phyloP scores from a whole-genome alignment of 2,797 vertebrate genomes.

The Phalanger gymnotis region DNA sequence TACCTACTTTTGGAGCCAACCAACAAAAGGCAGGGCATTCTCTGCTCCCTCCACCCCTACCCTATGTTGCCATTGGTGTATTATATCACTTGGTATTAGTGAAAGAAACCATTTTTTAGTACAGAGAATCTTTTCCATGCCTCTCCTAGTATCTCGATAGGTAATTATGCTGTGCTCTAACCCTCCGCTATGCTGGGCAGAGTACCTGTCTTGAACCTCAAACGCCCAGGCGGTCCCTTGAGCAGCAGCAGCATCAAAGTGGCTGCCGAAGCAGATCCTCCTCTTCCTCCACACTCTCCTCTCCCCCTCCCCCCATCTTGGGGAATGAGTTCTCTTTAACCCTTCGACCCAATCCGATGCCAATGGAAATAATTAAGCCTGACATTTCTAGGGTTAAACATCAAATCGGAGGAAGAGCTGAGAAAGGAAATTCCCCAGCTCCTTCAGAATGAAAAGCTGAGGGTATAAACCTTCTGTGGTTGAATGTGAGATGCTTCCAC shows the following conservation, averaged over 20 bases:
- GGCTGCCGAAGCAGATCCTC: slow-evolving; percentile 23
- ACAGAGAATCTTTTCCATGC: slow-evolving; percentile 12
- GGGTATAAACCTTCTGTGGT: slow-evolving; percentile 87
- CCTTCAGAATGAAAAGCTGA: slow-evolving; percentile 88
- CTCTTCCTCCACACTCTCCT: not conserved
- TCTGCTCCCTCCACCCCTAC: rapidly evolving
- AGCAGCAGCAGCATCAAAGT: slow-evolving; percentile 34
- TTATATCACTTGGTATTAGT: slow-evolving; percentile 26
- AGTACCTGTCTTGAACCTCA: not conserved
- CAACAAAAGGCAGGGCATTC: not conserved
- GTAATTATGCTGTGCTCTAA: not conserved
- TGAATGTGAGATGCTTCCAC: slow-evolving; percentile 87
- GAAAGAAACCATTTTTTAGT: not conserved
- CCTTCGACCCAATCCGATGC: slow-evolving; percentile 79
- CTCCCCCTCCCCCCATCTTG: slow-evolving; percentile 44
- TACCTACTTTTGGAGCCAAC: not conserved
- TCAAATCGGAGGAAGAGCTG: slow-evolving; percentile 87
- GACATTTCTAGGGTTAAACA: slow-evolving; percentile 89
- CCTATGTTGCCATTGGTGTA: not conserved
- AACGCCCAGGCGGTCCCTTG: slow-evolving; percentile 22
- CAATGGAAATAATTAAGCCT: slow-evolving; percentile 85
- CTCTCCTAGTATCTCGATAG: not conserved
- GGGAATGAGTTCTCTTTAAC: slow-evolving; percentile 83
- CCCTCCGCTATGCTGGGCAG: not conserved
- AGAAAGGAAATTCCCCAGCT: slow-evolving; percentile 88